Conservation (phyloP, 1,140 invertebrate species). For the Hesperophylax magnus region DNA sequence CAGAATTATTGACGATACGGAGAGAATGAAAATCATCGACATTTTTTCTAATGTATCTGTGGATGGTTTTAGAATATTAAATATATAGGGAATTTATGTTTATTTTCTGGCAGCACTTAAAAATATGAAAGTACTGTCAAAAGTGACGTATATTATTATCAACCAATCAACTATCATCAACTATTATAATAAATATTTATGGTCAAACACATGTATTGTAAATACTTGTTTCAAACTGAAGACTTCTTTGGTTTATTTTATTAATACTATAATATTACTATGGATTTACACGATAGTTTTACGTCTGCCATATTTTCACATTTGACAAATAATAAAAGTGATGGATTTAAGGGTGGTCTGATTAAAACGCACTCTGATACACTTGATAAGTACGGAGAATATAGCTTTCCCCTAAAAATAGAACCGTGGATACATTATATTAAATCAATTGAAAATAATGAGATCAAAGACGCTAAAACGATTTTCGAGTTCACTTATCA, state of each 20-base stretch:
- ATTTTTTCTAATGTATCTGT: too few relatives aligned
- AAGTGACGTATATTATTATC: too few relatives aligned
- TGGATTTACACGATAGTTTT: constrained; percentile 18
- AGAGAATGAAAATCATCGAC: too few relatives aligned
- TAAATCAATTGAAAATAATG: neutral
- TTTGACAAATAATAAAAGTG: constrained; percentile 12
- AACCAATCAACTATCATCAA: too few relatives aligned
- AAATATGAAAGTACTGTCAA: too few relatives aligned
- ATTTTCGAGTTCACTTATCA: constrained; percentile 24
- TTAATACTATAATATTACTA: neutral
- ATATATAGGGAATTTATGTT: too few relatives aligned
- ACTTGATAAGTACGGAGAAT: constrained; percentile 44
- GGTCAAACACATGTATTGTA: too few relatives aligned
- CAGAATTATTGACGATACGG: too few relatives aligned
- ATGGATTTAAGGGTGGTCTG: constrained; percentile 23
- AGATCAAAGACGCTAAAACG: neutral
- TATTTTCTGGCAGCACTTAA: too few relatives aligned
- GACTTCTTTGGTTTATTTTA: neutral
- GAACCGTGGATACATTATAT: constrained; percentile 45
- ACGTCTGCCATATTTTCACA: neutral
- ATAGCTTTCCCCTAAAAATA: constrained; percentile 49
- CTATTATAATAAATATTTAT: too few relatives aligned
- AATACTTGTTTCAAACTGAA: too few relatives aligned
- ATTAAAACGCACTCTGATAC: constrained; percentile 50
- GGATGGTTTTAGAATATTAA: too few relatives aligned